Percentiles rank a stretch among this genome's conserved stretches.
These are phyloP conservation scores for Calameuta filiformis DNA, from an alignment of 2,888 invertebrate species.

Conservation along the genomic window DNA sequence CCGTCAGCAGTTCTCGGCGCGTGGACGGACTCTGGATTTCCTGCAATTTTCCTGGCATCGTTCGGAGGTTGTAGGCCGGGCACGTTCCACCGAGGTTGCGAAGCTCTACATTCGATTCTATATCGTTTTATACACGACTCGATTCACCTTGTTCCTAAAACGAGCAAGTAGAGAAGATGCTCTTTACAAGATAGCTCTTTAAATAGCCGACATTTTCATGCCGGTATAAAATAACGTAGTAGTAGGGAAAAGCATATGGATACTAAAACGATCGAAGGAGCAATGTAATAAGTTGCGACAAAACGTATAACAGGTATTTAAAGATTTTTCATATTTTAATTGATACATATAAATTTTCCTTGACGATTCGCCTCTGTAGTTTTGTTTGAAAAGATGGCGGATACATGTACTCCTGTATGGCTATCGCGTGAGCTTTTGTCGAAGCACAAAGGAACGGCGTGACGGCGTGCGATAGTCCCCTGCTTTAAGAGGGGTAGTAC, in stretches of 20 bases:
- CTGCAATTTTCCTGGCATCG: slow-evolving; percentile 41
- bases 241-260: not conserved
- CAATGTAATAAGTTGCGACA: not conserved
- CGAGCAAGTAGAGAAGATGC: not conserved
- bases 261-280: not conserved
- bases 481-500: slow-evolving; percentile 37
- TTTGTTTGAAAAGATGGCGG: not conserved
- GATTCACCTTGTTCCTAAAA: not conserved
- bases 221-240: not conserved
- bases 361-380: not conserved
- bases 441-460: slow-evolving; percentile 58
- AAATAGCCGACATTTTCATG: not conserved
- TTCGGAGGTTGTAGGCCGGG: slow-evolving; percentile 41
- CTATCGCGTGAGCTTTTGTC: slow-evolving; percentile 45
- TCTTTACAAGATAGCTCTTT: not conserved
- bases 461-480: slow-evolving; percentile 51
- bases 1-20: slow-evolving; percentile 54
- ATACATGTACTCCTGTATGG: not conserved
- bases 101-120: slow-evolving; percentile 44
- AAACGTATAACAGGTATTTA: not conserved
- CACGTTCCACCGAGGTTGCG: slow-evolving; percentile 50
- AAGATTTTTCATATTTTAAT: not conserved
- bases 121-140: not conserved
- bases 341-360: not conserved
- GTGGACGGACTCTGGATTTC: slow-evolving; percentile 48